These are phyloP conservation scores for Ephestia elutella DNA, from an alignment of 1,140 invertebrate genomes.

Conservation along the genomic window DNA sequence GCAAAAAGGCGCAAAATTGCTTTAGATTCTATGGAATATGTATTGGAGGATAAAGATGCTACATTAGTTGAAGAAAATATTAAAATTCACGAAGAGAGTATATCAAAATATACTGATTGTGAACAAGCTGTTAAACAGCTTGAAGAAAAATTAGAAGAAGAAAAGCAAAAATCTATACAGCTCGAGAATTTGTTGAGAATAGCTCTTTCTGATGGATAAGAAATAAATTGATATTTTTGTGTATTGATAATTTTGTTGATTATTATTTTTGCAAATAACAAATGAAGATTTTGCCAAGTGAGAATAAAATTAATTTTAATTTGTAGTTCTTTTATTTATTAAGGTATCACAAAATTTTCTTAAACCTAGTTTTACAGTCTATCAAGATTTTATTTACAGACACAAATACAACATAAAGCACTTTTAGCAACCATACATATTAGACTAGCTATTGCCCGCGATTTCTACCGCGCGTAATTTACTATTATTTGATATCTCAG, in stretches of 20 bases:
- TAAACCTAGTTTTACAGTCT: too few species aligned
- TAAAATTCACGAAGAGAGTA: conserved; percentile 37
- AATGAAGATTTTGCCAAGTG: background rate
- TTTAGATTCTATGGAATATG: conserved; percentile 40
- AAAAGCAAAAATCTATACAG: conserved; percentile 60
- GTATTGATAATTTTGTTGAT: too few species aligned
- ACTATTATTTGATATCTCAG: too few species aligned
- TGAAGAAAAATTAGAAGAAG: conserved; percentile 52
- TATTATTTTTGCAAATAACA: background rate
- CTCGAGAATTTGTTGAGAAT: conserved; percentile 54
- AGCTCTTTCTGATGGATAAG: conserved; percentile 39
- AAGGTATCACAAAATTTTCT: background rate
- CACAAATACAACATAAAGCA: too few species aligned
- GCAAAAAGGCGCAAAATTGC: conserved; percentile 56
- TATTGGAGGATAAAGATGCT: conserved; percentile 54
- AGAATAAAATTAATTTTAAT: background rate
- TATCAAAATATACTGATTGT: conserved; percentile 42
- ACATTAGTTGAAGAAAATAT: conserved; percentile 53
- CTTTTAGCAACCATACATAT: too few species aligned
- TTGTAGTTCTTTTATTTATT: background rate
- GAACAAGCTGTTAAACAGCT: conserved; percentile 48
- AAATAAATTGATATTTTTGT: conserved; percentile 12
- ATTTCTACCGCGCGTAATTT: too few species aligned
- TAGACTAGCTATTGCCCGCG: too few species aligned
- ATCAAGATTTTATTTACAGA: too few species aligned